A percentile compares a stretch with the other conserved stretches of the same genome.
Conservation (phyloP, 2,888 invertebrate genomes). For the Drosophila antonietae region DNA sequence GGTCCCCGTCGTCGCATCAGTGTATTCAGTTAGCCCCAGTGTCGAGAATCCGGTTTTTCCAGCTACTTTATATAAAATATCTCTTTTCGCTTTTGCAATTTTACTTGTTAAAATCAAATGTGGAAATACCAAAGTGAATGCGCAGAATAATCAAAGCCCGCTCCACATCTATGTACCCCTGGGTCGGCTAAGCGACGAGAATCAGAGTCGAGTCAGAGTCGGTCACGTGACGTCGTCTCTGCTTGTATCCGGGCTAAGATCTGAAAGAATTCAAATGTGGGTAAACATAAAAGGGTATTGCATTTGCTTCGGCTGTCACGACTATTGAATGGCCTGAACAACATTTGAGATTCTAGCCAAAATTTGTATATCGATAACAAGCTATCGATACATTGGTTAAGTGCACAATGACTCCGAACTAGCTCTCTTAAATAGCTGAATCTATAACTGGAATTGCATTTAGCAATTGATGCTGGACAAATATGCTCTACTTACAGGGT, state of each 20-base stretch:
- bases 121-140: neutral
- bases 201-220: neutral
- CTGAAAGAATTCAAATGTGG: slow-evolving; percentile 10
- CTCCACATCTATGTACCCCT: neutral
- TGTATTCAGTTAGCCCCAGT: neutral
- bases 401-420: neutral
- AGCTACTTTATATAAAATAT: slow-evolving; percentile 4
- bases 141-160: slow-evolving; percentile 7
- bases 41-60: slow-evolving; percentile 19
- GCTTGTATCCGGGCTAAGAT: slow-evolving; percentile 22
- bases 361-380: neutral
- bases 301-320: neutral
- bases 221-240: slow-evolving; percentile 26
- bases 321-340: neutral
- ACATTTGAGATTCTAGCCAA: neutral
- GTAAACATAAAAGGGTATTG: neutral
- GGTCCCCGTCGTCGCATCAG: neutral
- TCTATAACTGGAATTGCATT: neutral
- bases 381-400: neutral
- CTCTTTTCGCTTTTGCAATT: slow-evolving; percentile 9
- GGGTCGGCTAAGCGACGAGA: neutral
- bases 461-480: neutral
- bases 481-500: neutral
- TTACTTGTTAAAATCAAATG: slow-evolving; percentile 5
- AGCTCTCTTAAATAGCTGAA: neutral